phyloP scores from a whole-genome alignment of 2,888 invertebrate genomes.

The Orthosia incerta region DNA sequence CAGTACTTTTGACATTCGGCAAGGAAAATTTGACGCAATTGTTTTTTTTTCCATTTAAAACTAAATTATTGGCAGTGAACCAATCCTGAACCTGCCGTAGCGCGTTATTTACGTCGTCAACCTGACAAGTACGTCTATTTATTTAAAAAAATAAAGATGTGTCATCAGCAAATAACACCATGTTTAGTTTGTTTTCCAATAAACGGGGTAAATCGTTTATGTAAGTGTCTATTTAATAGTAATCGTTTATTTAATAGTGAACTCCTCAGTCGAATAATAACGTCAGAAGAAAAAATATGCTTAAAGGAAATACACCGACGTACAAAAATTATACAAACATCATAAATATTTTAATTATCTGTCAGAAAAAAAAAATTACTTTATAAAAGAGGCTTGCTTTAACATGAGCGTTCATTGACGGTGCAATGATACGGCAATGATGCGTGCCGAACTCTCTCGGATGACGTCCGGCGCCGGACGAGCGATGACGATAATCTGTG shows the following conservation, averaged over 20 bases:
- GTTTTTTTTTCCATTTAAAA: too few relatives aligned
- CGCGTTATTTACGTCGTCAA: too few relatives aligned
- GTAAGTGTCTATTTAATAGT: too few relatives aligned
- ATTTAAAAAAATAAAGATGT: too few relatives aligned
- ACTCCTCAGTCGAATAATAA: not conserved
- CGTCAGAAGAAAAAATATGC: not conserved
- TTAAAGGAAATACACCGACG: not conserved
- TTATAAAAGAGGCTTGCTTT: conserved; percentile 13
- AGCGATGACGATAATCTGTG: conserved; percentile 66
- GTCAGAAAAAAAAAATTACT: conserved; percentile 11
- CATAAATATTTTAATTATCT: conserved; percentile 15
- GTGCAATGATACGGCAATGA: conserved; percentile 60
- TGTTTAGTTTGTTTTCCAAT: too few relatives aligned
- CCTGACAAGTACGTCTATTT: too few relatives aligned
- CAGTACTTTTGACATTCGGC: too few relatives aligned
- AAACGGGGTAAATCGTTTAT: too few relatives aligned
- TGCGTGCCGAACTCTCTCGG: conserved; percentile 54
- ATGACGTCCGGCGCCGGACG: conserved; percentile 50
- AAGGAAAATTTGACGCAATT: too few relatives aligned
- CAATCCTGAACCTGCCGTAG: too few relatives aligned
- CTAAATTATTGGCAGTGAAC: too few relatives aligned
- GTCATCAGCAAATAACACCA: too few relatives aligned
- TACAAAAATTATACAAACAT: not conserved
- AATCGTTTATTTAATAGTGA: not conserved
- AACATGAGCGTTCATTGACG: conserved; percentile 27